Evolutionary conservation across 1,140 invertebrate species (phyloP).

Genomic region (Orchestia grillus): DNA sequence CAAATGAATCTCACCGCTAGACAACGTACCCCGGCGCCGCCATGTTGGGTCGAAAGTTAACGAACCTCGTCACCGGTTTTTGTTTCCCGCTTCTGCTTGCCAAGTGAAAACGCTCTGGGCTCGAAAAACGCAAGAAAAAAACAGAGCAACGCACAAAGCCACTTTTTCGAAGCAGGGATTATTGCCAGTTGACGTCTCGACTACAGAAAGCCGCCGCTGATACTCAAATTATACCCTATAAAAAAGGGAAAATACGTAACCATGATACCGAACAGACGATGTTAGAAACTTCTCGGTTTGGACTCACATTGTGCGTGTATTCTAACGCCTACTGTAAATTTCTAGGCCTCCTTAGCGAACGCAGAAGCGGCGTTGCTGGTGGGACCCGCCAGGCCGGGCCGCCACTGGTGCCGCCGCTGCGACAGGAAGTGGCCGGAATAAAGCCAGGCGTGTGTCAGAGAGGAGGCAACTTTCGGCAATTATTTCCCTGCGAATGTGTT

Average conservation of each 20-base stretch:
- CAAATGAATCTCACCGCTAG: too few species aligned
- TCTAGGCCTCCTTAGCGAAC: too few species aligned
- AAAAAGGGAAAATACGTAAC: too few species aligned
- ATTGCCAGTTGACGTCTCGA: too few species aligned
- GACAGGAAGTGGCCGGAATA: neutral
- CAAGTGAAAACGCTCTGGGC: neutral
- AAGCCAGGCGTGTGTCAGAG: neutral
- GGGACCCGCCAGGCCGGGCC: neutral
- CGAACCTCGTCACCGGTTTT: neutral
- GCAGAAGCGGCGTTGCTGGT: neutral
- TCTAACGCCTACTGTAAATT: too few species aligned
- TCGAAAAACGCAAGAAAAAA: neutral
- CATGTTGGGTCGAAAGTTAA: neutral
- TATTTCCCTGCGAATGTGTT: neutral
- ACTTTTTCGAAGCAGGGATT: neutral
- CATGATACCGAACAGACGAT: too few species aligned
- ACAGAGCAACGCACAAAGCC: neutral
- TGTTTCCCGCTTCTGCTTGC: neutral
- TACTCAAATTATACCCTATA: too few species aligned
- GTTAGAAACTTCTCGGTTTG: too few species aligned
- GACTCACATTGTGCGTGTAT: too few species aligned
- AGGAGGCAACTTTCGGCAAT: neutral
- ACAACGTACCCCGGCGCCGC: too few species aligned
- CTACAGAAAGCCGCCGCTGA: too few species aligned
- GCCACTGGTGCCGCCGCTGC: too few species aligned